phyloP scores from a whole-genome alignment of 2,888 invertebrate species.

The Brachyopa scutellaris region DNA sequence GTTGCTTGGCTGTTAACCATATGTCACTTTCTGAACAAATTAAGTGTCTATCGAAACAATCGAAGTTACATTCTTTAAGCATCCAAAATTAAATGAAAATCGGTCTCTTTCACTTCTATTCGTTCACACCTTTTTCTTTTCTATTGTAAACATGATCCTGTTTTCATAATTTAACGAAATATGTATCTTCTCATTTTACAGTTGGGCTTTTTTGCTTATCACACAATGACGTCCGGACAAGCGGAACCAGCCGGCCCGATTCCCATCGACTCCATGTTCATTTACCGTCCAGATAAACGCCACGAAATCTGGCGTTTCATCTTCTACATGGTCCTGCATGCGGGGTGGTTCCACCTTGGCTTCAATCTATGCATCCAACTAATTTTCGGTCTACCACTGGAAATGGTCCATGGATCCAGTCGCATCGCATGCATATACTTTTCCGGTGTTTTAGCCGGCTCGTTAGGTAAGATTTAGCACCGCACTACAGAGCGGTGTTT shows the following conservation, averaged over 20 bases:
- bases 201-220: constrained; percentile 96
- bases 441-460: constrained; percentile 95
- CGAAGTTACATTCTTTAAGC: no score
- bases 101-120: not conserved
- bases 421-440: constrained; percentile 95
- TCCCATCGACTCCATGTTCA: constrained; percentile 95
- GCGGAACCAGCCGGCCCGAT: constrained; percentile 93
- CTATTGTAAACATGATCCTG: no score
- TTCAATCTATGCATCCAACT: constrained; percentile 97
- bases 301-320: constrained; percentile 95
- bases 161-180: no score
- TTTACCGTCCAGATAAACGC: constrained; percentile 95
- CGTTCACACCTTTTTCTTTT: no score
- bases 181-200: constrained; percentile 82
- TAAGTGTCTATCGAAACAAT: no score
- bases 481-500: no score
- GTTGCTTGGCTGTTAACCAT: no score
- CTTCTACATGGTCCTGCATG: constrained; percentile 97
- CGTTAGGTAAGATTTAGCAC: constrained; percentile 81
- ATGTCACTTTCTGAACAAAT: no score
- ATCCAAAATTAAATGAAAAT: no score
- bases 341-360: constrained; percentile 97
- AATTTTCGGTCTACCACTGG: constrained; percentile 95
- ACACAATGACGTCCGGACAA: constrained; percentile 91
- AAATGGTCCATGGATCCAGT: constrained; percentile 97